Evolutionary conservation across 92 coral and sea anemone genomes (phyloP).

Genomic region (Desmophyllum pertusum): DNA sequence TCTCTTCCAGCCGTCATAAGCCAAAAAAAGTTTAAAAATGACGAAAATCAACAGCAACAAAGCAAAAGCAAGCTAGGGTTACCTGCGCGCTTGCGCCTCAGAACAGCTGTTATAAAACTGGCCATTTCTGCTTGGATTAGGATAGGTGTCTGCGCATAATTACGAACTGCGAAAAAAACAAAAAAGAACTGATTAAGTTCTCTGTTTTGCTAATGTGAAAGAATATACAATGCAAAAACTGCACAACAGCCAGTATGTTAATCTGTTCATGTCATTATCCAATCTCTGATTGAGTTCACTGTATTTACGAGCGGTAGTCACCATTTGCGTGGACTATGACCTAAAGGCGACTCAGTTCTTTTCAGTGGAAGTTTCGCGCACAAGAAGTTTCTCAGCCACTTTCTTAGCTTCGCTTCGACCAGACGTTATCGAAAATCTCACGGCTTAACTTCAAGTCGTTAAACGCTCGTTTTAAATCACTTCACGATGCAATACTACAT

Average conservation of each 20-base stretch:
- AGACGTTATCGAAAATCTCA: neutral
- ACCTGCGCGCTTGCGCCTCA: neutral
- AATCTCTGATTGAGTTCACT: neutral
- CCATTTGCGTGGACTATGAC: neutral
- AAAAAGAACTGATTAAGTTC: neutral
- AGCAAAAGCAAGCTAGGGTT: neutral
- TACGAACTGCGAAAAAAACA: neutral
- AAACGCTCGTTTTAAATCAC: neutral
- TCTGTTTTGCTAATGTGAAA: neutral
- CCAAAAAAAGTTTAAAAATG: neutral
- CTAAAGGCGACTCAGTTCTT: neutral
- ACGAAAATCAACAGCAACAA: neutral
- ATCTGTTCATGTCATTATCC: neutral
- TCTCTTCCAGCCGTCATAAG: too few relatives aligned
- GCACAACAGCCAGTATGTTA: conserved; percentile 15
- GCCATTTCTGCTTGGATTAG: neutral
- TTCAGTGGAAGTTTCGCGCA: neutral
- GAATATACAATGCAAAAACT: too few relatives aligned
- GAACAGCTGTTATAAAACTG: neutral
- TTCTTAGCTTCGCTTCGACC: neutral
- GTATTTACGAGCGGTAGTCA: neutral
- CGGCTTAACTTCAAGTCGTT: neutral
- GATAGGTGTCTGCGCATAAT: neutral
- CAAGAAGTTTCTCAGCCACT: neutral
- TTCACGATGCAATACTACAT: conserved; percentile 52